Evolutionary conservation across 2,888 invertebrate genomes (phyloP), one percentile per base, ranked within the genome.

Genomic region (Agrotis exclamationis): DNA sequence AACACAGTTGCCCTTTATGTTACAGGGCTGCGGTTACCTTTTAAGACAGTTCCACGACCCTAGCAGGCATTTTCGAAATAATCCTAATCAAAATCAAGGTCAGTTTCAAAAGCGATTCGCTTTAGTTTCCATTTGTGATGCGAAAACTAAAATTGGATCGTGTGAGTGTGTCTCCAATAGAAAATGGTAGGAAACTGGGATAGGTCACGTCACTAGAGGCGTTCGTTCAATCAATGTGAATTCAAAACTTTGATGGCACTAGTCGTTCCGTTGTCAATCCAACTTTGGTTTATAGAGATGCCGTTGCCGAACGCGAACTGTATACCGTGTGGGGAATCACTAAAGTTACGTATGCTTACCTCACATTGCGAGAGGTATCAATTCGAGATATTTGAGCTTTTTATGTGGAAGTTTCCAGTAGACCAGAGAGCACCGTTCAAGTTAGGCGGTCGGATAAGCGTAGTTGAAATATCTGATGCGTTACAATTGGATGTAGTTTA

Each of bases 161-260:
- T 65, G 66, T n/a, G 56, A 58, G 54, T 70, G 56, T 63, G 69
- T 70, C 39, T 68, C 58, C 70, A 62, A 74, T 59, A 74, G 70
- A 56, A 77, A 77, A 64, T 68, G 58, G 67, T 53, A 28, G 59
- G 69, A 66, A 75, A 75, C 79, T 68, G 47, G 67, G 70, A 82
- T 82, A 73, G 83, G 83, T 83, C 72, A 80, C 79, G 80, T 80
- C 83, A 79, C 76, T 80, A 68, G 77, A 82, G 79, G 79, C 78
- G 79, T 83, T 86, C 85, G 87, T 79, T 82, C 82, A 81, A 87
- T 90, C 87, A 87, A 87, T 81, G 87, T 79, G 89, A 84, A 86
- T 88, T 89, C 89, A 86, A 89, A 91, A 88, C 86, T 88, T 90
- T 87, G 87, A 88, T 88, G 83, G 84, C 86, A 76, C 82, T 81